Percentiles rank a stretch among this genome's conserved stretches.
Conservation (phyloP, 2,113 vertebrate genomes). For the Alectura lathami region DNA sequence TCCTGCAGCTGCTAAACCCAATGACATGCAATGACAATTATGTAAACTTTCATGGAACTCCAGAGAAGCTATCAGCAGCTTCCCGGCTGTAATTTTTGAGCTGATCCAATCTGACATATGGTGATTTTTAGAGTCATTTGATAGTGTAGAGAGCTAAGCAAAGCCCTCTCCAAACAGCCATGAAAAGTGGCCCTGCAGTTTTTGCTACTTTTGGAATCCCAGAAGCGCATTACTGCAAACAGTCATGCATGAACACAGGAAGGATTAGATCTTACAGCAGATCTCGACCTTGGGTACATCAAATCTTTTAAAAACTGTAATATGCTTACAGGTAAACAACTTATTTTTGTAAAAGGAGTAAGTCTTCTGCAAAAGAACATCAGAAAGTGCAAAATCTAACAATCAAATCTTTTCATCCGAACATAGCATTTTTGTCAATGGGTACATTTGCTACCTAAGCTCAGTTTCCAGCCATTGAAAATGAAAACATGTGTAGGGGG, state of each 20-base stretch:
- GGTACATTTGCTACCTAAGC: neutral
- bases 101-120: conserved; percentile 51
- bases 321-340: neutral
- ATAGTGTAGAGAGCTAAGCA: conserved; percentile 1
- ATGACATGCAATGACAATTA: conserved; percentile 45
- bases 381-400: neutral
- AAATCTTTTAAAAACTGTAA: neutral
- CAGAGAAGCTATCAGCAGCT: conserved; percentile 29
- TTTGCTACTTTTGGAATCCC: conserved; percentile 11
- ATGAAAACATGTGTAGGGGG: neutral
- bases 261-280: neutral
- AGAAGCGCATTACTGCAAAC: neutral
- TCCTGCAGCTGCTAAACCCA: conserved; percentile 41
- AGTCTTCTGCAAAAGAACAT: neutral
- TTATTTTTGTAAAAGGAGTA: neutral
- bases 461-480: neutral
- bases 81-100: conserved; percentile 34
- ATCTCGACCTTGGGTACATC: neutral
- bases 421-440: neutral
- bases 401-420: neutral
- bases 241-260: neutral
- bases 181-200: neutral
- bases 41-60: conserved; percentile 41
- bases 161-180: conserved; percentile 19
- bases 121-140: conserved; percentile 33